Base-by-base conservation (phyloP, 2,888 invertebrate genomes). In the Cheilosia grossa region DNA sequence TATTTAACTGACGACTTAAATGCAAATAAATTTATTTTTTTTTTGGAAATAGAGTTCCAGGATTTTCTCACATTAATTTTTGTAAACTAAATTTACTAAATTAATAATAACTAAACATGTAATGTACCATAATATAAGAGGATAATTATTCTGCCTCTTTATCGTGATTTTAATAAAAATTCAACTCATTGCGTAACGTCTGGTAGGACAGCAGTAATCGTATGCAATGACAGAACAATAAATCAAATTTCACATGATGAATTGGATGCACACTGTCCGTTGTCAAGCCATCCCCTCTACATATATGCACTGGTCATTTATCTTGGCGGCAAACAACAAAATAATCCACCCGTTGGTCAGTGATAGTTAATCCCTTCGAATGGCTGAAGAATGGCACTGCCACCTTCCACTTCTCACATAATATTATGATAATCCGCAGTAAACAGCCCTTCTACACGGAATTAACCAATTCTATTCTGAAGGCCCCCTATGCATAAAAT, bases 341-440 rank as follows among this genome's bases (percentile, higher is more conserved):
- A 79, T 67, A 73, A 82, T 78, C 61, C 78, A 67, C 54, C 82
- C 67, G 53, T 53, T 64, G 79, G 82, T 58, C 82, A 83, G 69
- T 54, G 9, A 67, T 44, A 54, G 67, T 58, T 70, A 77, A 82
- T 82, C 77, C 81, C 74, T 70, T 59, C n/a, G 44, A 58, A 44
- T 82, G 77, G 59, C 77, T 54, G 66, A 80, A 67, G 67, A 66
- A 74, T 74, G 53, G 19, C 54, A 66, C 21, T 51, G 19, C 44
- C 79, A 74, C 82, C 74, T 79, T 73, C 79, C 67, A 51, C 51
- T 58, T 70, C 64, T 44, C 63, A 64, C 54, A 49, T 64, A 49
- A 27, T 47, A 59, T 24, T 47, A 59, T 24, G 24, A 51, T 51
- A 51, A 67, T 69, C 61, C 44, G 67, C 27, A 51, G 33, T 21